Percentiles rank a stretch among this genome's conserved stretches.
Evolutionary conservation across 2,888 invertebrate genomes (phyloP).

Genomic region (Eupithecia dodoneata): DNA sequence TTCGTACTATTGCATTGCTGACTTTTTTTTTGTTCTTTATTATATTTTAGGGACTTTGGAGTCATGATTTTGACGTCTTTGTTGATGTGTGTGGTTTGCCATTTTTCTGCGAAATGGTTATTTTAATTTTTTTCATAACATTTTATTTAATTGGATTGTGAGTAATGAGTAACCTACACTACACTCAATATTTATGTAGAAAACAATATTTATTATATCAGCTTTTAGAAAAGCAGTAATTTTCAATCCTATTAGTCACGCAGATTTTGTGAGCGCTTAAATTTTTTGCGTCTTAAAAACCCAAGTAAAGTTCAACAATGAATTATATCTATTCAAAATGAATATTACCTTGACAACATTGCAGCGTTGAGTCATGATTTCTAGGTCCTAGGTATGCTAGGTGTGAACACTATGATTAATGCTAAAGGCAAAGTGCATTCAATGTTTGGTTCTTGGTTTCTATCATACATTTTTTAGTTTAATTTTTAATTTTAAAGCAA

Average conservation of each 20-base stretch:
- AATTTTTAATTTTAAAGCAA: not conserved
- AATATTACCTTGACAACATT: constrained; percentile 34
- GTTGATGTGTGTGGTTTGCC: too few species aligned
- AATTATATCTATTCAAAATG: constrained; percentile 13
- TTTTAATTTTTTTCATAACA: too few species aligned
- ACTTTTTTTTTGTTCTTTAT: not conserved
- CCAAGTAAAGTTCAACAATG: not conserved
- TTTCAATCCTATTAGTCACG: not conserved
- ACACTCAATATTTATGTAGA: not conserved
- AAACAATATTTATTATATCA: not conserved
- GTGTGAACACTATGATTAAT: not conserved
- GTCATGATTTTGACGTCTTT: too few species aligned
- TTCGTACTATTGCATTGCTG: not conserved
- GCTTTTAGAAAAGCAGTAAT: not conserved
- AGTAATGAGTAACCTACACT: not conserved
- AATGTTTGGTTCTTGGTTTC: not conserved
- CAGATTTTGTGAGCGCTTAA: not conserved
- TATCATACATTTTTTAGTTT: not conserved
- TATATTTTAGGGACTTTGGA: too few species aligned
- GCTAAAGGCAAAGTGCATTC: not conserved
- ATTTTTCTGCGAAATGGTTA: too few species aligned
- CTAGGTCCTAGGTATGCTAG: constrained; percentile 3
- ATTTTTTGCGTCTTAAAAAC: not conserved
- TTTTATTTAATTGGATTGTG: too few species aligned
- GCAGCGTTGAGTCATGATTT: not conserved